These are phyloP conservation scores for Sylvia atricapilla DNA, from an alignment of 2,113 vertebrate genomes.

Conservation along the genomic window DNA sequence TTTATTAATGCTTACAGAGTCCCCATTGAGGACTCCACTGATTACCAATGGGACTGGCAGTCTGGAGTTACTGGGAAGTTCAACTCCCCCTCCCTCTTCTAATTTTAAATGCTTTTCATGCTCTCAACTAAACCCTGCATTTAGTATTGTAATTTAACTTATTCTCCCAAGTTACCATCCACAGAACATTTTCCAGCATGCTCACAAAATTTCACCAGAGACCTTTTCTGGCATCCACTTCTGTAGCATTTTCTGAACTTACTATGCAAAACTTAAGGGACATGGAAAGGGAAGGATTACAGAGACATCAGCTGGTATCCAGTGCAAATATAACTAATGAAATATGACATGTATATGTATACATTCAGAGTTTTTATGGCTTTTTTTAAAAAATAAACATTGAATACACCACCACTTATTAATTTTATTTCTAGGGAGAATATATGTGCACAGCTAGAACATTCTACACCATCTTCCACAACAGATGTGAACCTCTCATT, in stretches of 20 bases:
- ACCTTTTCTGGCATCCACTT: conserved; percentile 2
- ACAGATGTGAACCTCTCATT: background rate
- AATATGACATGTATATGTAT: background rate
- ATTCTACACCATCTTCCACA: background rate
- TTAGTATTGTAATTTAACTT: conserved; percentile 40
- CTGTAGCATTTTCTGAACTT: conserved; percentile 1
- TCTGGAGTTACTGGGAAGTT: conserved; percentile 17
- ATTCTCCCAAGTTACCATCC: conserved; percentile 6
- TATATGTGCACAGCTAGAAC: background rate
- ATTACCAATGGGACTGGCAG: conserved; percentile 18
- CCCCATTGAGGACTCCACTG: background rate
- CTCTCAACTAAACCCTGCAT: conserved; percentile 39
- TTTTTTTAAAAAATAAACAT: background rate
- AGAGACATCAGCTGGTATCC: background rate
- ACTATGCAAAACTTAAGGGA: background rate
- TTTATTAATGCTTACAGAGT: conserved; percentile 35
- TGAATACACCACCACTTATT: background rate
- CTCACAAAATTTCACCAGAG: conserved; percentile 5
- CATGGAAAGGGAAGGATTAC: background rate
- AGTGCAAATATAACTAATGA: background rate
- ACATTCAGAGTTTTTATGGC: background rate
- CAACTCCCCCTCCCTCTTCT: background rate
- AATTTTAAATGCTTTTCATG: conserved; percentile 3
- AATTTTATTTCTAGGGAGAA: background rate
- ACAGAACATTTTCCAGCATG: background rate